These are phyloP conservation scores for Ancistrus triradiatus DNA, from an alignment of 2,113 vertebrate species.

Conservation along the genomic window DNA sequence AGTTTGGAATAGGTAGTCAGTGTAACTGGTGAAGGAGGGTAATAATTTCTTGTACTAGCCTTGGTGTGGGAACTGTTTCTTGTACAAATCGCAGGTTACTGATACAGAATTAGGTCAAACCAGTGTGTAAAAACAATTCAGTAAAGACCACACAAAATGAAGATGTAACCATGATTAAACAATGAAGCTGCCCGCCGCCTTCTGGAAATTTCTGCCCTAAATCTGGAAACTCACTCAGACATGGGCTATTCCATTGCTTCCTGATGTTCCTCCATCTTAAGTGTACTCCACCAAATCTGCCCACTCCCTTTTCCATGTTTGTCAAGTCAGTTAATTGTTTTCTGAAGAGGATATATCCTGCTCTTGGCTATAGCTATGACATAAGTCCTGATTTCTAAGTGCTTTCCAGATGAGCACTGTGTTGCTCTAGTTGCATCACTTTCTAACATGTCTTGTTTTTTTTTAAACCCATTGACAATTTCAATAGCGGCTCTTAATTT, in stretches of 20 bases:
- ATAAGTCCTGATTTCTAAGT: slow-evolving; percentile 15
- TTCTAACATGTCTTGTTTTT: neutral
- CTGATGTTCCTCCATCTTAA: neutral
- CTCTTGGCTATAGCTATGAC: too few relatives aligned
- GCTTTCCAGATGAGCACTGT: slow-evolving; percentile 47
- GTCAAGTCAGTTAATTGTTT: slow-evolving; percentile 61
- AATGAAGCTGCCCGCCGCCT: too few relatives aligned
- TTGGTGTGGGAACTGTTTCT: too few relatives aligned
- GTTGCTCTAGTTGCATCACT: neutral
- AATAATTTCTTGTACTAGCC: too few relatives aligned
- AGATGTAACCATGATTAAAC: too few relatives aligned
- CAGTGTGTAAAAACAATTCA: too few relatives aligned
- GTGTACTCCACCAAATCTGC: neutral
- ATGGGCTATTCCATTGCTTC: neutral
- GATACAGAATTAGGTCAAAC: too few relatives aligned
- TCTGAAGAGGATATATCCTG: slow-evolving; percentile 50
- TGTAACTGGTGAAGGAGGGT: too few relatives aligned
- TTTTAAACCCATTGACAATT: neutral
- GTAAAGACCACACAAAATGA: too few relatives aligned
- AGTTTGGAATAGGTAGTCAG: too few relatives aligned
- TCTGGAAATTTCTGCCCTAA: too few relatives aligned
- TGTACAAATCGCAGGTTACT: too few relatives aligned
- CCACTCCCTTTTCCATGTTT: slow-evolving; percentile 45
- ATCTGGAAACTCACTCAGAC: neutral
- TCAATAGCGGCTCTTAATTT: neutral